A percentile compares a stretch with the other conserved stretches of the same genome.
Conservation (phyloP, 1,140 invertebrate genomes). For the Nephotettix cincticeps region DNA sequence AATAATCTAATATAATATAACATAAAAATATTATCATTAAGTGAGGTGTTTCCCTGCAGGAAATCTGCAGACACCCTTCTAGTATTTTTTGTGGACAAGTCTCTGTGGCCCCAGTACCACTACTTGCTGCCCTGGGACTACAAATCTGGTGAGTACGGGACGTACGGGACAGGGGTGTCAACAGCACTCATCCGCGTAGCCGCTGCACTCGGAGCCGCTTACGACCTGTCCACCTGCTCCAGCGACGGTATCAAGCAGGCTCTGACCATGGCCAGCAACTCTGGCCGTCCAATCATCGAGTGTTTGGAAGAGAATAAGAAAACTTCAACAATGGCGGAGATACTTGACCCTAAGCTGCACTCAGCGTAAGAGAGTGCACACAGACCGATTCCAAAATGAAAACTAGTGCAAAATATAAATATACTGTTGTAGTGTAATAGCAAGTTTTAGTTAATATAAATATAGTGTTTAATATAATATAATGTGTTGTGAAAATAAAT, state of each 20-base stretch:
- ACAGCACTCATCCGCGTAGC: conserved; percentile 66
- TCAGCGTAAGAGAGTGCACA: background rate
- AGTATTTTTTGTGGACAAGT: conserved; percentile 69
- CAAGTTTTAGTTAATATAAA: too few species aligned
- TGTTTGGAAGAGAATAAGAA: conserved; percentile 52
- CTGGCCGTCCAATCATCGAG: conserved; percentile 52
- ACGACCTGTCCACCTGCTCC: conserved; percentile 61
- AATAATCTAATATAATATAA: too few species aligned
- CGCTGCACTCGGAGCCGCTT: conserved; percentile 59
- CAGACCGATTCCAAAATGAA: too few species aligned
- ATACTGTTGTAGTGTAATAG: too few species aligned
- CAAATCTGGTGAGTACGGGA: conserved; percentile 72
- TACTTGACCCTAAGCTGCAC: conserved; percentile 19
- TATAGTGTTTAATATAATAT: too few species aligned
- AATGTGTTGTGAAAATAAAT: too few species aligned
- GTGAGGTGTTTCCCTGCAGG: too few species aligned
- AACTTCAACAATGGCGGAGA: conserved; percentile 6
- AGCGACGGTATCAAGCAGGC: conserved; percentile 59
- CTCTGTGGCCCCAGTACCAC: conserved; percentile 76
- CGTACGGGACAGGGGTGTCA: conserved; percentile 63
- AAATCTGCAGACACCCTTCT: conserved; percentile 67
- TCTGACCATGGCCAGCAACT: conserved; percentile 53
- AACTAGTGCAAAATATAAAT: too few species aligned
- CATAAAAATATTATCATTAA: too few species aligned
- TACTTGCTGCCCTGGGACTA: conserved; percentile 75